phyloP scores from a whole-genome alignment of 2,113 vertebrate species.

The Onychostoma macrolepis region DNA sequence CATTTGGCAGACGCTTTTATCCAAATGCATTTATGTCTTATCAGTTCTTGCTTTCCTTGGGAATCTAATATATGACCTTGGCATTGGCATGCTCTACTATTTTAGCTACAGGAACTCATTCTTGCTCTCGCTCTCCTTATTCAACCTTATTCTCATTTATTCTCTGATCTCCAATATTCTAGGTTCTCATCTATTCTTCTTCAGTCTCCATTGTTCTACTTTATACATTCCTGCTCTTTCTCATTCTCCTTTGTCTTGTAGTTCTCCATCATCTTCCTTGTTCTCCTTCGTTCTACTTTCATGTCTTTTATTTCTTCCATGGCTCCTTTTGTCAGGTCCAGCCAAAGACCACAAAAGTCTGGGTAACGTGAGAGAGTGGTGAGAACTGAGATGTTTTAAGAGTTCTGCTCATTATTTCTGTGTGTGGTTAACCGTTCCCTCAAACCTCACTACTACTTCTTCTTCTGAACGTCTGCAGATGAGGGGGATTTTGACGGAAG shows the following conservation, averaged over 20 bases:
- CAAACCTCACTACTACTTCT: background rate
- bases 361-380: constrained; percentile 9
- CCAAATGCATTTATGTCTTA: background rate
- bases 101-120: background rate
- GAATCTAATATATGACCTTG: background rate
- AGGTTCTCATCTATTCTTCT: background rate
- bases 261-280: background rate
- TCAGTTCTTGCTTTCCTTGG: background rate
- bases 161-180: background rate
- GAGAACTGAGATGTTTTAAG: constrained; percentile 18
- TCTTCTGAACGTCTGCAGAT: constrained; percentile 18
- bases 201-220: background rate
- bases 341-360: constrained; percentile 6
- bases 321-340: background rate
- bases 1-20: background rate
- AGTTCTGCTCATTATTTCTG: constrained; percentile 23
- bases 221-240: background rate
- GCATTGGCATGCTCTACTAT: background rate
- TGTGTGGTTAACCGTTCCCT: constrained; percentile 18
- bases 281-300: background rate
- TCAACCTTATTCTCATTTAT: background rate
- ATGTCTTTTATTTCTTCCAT: background rate
- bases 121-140: background rate
- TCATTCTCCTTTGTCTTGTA: background rate
- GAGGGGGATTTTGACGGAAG: constrained; percentile 25